Percentiles rank a stretch among this genome's conserved stretches.
These are phyloP conservation scores for Caenorhabditis drosophilae DNA, from an alignment of 2,888 invertebrate species.

Conservation along the genomic window DNA sequence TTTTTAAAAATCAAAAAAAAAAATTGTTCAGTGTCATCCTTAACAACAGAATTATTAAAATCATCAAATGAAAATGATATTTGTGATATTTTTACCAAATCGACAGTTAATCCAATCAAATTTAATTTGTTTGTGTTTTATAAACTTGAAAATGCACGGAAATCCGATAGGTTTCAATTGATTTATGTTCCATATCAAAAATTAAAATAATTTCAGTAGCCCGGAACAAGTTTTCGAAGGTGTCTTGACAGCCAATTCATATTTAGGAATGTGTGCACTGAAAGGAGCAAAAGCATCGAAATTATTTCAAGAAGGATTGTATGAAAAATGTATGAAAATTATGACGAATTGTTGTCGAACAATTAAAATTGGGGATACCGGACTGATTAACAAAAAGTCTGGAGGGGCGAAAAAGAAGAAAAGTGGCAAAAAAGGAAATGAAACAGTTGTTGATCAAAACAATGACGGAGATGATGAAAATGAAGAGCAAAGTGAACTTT, in stretches of 20 bases:
- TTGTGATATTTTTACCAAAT: slow-evolving; percentile 12
- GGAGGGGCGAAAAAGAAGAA: slow-evolving; percentile 5
- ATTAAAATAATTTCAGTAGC: background rate
- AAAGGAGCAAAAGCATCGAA: slow-evolving; percentile 4
- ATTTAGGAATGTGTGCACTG: slow-evolving; percentile 21
- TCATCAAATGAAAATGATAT: slow-evolving; percentile 12
- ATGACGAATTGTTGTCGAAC: slow-evolving; percentile 22
- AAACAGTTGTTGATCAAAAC: no score
- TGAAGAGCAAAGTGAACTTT: slow-evolving; percentile 1
- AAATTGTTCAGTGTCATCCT: slow-evolving; percentile 15
- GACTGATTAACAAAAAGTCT: slow-evolving; percentile 2
- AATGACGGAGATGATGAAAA: no score
- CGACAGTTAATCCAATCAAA: slow-evolving; percentile 6
- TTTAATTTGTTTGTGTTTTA: slow-evolving; percentile 25
- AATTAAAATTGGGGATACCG: slow-evolving; percentile 15
- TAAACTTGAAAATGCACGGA: slow-evolving; percentile 16
- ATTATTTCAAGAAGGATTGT: slow-evolving; percentile 19
- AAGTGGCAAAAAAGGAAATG: no score
- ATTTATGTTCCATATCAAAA: no score
- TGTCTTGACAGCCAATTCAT: slow-evolving; percentile 5
- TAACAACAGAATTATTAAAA: slow-evolving; percentile 3
- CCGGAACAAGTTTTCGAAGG: slow-evolving; percentile 12
- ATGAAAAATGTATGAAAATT: slow-evolving; percentile 23
- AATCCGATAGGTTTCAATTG: background rate
- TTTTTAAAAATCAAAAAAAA: background rate